These are phyloP conservation scores for Drosophila nikananu DNA, from an alignment of 1,140 invertebrate species.

Conservation along the genomic window DNA sequence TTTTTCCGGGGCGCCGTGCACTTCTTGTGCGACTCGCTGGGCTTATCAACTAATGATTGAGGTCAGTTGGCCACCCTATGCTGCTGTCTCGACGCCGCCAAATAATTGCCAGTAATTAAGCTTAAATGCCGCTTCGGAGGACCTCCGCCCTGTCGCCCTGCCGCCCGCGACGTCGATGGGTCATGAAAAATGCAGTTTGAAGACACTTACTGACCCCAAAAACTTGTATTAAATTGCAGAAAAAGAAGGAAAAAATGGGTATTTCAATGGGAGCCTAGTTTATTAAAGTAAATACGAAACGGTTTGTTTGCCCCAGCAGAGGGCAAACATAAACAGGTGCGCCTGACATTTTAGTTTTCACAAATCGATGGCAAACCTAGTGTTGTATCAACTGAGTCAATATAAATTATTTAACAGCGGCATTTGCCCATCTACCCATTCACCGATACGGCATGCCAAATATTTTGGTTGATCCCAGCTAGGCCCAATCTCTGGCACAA, in stretches of 20 bases:
- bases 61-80: slow-evolving; percentile 58
- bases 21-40: slow-evolving; percentile 43
- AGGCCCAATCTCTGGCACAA: slow-evolving; percentile 9
- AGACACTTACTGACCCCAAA: slow-evolving; percentile 44
- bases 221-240: neutral
- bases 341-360: slow-evolving; percentile 7
- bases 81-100: slow-evolving; percentile 30
- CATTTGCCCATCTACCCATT: slow-evolving; percentile 5
- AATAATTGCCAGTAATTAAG: slow-evolving; percentile 75
- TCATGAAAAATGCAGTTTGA: slow-evolving; percentile 71
- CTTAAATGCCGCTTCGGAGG: slow-evolving; percentile 53
- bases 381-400: slow-evolving; percentile 29
- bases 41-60: slow-evolving; percentile 81
- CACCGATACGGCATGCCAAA: slow-evolving; percentile 1
- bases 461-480: slow-evolving; percentile 9
- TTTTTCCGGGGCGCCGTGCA: slow-evolving; percentile 39
- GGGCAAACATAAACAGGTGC: slow-evolving; percentile 4
- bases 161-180: slow-evolving; percentile 6
- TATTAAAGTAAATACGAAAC: slow-evolving; percentile 11
- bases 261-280: neutral
- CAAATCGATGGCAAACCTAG: slow-evolving; percentile 11
- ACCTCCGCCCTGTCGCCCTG: neutral
- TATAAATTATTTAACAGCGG: slow-evolving; percentile 1
- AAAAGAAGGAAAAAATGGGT: neutral
- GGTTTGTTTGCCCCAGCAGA: neutral